Percentiles rank a stretch among this genome's conserved stretches.
These are phyloP conservation scores for Meliscaeva auricollis DNA, from an alignment of 2,888 invertebrate species.

Conservation along the genomic window DNA sequence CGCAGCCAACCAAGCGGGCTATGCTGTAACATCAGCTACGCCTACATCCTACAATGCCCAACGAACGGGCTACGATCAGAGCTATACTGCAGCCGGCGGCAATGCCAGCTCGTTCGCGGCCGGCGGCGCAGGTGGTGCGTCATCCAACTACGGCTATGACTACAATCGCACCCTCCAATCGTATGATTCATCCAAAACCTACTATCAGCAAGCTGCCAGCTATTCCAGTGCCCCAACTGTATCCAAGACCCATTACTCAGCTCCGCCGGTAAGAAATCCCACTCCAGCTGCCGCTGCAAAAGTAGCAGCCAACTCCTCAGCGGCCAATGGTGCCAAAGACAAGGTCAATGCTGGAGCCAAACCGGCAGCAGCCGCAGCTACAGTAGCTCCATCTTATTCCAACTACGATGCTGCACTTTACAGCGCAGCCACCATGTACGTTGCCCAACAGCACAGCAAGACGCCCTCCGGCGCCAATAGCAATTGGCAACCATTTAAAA, in stretches of 20 bases:
- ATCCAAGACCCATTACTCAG: slow-evolving; percentile 84
- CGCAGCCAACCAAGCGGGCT: slow-evolving; percentile 92
- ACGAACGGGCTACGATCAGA: slow-evolving; percentile 92
- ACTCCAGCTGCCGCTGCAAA: slow-evolving; percentile 86
- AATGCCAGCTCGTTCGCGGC: slow-evolving; percentile 78
- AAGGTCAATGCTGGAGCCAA: slow-evolving; percentile 79
- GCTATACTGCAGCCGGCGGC: slow-evolving; percentile 91
- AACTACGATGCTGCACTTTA: slow-evolving; percentile 98
- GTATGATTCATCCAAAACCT: slow-evolving; percentile 93
- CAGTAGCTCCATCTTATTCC: slow-evolving; percentile 90
- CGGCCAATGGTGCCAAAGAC: slow-evolving; percentile 80
- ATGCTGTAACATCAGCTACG: slow-evolving; percentile 92
- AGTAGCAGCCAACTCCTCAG: slow-evolving; percentile 81
- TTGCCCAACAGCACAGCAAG: slow-evolving; percentile 90
- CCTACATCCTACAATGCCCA: slow-evolving; percentile 94
- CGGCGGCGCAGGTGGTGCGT: slow-evolving; percentile 88
- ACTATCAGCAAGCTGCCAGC: slow-evolving; percentile 90
- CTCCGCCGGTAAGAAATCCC: slow-evolving; percentile 88
- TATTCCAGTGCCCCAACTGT: slow-evolving; percentile 84
- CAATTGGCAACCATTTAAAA: slow-evolving; percentile 86
- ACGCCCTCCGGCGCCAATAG: slow-evolving; percentile 74
- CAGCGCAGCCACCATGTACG: slow-evolving; percentile 97
- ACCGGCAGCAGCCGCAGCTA: slow-evolving; percentile 83
- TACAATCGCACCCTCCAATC: slow-evolving; percentile 88
- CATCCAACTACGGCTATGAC: slow-evolving; percentile 88